Evolutionary conservation across 2,113 vertebrate genomes (phyloP).

Genomic region (Taurulus bubalis): DNA sequence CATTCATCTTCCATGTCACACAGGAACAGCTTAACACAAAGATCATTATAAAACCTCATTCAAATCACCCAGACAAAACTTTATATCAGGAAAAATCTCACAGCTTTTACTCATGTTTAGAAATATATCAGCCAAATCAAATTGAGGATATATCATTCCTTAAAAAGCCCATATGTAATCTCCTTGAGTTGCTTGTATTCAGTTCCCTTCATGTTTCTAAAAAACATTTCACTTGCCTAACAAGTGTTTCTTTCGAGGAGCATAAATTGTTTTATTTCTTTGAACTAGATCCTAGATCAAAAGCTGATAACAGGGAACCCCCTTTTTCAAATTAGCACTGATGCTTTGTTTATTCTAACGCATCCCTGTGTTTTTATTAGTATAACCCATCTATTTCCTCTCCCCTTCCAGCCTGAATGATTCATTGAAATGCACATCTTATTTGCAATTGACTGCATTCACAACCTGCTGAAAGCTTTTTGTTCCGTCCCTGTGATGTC

Average conservation of each 20-base stretch:
- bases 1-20: background rate
- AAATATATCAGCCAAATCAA: background rate
- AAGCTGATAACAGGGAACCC: constrained; percentile 52
- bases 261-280: constrained; percentile 39
- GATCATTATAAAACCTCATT: background rate
- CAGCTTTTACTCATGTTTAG: background rate
- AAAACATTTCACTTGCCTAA: background rate
- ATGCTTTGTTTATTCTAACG: constrained; percentile 55
- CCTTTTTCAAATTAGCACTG: constrained; percentile 51
- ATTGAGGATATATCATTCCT: background rate
- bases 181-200: background rate
- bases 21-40: background rate
- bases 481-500: constrained; percentile 74
- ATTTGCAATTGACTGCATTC: constrained; percentile 80
- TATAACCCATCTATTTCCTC: constrained; percentile 68
- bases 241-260: constrained; percentile 20
- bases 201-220: constrained; percentile 4
- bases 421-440: constrained; percentile 85
- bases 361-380: constrained; percentile 71
- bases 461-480: constrained; percentile 82
- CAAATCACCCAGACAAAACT: background rate
- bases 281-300: constrained; percentile 46
- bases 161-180: background rate
- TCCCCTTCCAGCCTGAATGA: constrained; percentile 71
- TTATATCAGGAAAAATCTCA: background rate